Conservation (phyloP, 1,140 invertebrate genomes). For the Vanessa atalanta region DNA sequence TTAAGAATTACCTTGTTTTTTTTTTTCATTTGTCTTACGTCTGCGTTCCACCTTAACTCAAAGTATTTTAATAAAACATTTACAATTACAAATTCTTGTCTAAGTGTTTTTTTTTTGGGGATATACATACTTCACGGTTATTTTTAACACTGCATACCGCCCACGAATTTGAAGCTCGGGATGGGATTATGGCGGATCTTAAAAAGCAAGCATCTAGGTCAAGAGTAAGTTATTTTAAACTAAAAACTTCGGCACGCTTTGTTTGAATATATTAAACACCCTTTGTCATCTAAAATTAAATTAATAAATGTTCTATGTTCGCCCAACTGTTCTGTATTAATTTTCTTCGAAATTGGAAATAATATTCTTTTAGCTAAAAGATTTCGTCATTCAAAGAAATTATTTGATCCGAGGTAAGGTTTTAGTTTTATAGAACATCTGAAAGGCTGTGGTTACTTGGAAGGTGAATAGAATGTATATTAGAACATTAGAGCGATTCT, state of each 20-base stretch:
- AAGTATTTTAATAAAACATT: constrained; percentile 11
- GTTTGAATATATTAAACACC: neutral
- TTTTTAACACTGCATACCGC: constrained; percentile 1
- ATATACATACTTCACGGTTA: neutral
- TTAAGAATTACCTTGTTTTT: neutral
- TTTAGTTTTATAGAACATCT: too few relatives aligned
- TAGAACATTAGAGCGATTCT: too few relatives aligned
- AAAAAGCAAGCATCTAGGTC: constrained; percentile 20
- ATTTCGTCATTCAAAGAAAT: too few relatives aligned
- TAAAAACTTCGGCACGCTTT: constrained; percentile 7
- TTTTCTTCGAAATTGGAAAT: too few relatives aligned
- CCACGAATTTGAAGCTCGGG: neutral
- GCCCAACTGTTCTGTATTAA: too few relatives aligned
- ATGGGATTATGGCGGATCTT: constrained; percentile 31
- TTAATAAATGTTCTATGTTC: too few relatives aligned
- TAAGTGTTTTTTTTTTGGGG: neutral
- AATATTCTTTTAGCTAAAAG: too few relatives aligned
- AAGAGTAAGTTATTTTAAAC: constrained; percentile 34
- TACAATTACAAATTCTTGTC: constrained; percentile 8
- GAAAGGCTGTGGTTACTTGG: too few relatives aligned
- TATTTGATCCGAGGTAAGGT: too few relatives aligned
- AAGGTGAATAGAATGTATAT: too few relatives aligned
- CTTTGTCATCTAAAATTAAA: neutral
- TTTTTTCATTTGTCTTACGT: neutral
- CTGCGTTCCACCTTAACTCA: constrained; percentile 8